Base-by-base conservation (phyloP, 2,113 vertebrate genomes). In the Chroicocephalus ridibundus region DNA sequence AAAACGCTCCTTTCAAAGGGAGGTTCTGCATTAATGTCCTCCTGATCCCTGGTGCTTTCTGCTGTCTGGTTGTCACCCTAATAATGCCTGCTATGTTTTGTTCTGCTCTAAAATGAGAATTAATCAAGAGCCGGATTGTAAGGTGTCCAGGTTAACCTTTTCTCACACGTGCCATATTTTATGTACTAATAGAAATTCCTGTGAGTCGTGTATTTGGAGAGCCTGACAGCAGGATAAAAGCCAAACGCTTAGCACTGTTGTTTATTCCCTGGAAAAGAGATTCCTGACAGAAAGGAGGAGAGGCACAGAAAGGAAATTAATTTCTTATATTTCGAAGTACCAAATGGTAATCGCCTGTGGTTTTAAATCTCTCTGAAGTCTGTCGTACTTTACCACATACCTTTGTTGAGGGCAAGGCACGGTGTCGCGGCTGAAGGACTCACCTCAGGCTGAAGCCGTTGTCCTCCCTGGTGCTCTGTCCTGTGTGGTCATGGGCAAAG, bases 141-240 rank as follows among this genome's bases (percentile, higher is more conserved):
- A 93, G 51, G 55, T 55, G 77, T 81, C 90, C 36, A 36, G 69
- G 77, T 70, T 70, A 81, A 96, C 64, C 77, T 94, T 86, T 88
- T 40, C 64, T 86, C 83, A 32, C 44, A 5, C 0, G 40, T 90
- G 64, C 47, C 51, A 17, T 82, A 80, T 83, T 93, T 91, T 86
- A 88, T 49, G 86, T 20, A 65, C 64, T 71, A 82, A 61, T 13
- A 91, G 76, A 54, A 86, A 84, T 75, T 83, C 72, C 81, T 72
- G 51, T 5, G 89, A 93, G 80, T 61, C 1, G 4, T n/a, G 46
- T 22, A 47, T 61, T 77, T 88, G 80, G 80, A 61, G 54, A 81
- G 12, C 6, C 49, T 89, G 89, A 66, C 64, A 91, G 83, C 58
- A 22, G 83, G 86, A 80, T 81, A 69, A 86, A 88, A 94, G 90